Base-by-base conservation (phyloP, 1,140 invertebrate species). In the Drosophila pallidifrons region DNA sequence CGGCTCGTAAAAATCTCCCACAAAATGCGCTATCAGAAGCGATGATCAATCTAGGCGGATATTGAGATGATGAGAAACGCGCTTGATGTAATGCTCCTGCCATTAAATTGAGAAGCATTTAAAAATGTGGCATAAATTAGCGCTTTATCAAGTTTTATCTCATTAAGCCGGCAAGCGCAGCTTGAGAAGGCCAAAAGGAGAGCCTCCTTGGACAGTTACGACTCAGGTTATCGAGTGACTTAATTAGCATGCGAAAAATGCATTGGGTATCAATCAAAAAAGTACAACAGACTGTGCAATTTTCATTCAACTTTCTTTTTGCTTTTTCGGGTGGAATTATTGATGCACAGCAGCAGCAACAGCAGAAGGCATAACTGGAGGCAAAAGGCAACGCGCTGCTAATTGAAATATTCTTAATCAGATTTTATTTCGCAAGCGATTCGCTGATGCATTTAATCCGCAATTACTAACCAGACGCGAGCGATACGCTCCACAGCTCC, bases 321-420 rank as follows among this genome's bases (percentile, higher is more conserved):
- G 20, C n/a, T 57, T 46, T 52, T 66, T n/a, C 46, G 32, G 20
- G n/a, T 25, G 20, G 41, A n/a, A 57, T 13, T 2, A 59, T 41
- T 25, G 20, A 25, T 25, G 20, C 20, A 25, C 20, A 25, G 20
- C 20, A 25, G 20, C 20, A 25, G 16, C 16, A 16, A 16, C 16
- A 16, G 16, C 16, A 16, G 20, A 3, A 25, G 20, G 20, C 5
- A 11, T 16, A 30, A 61, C 45, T 20, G 45, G 4, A 64, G 52
- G 49, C 71, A 38, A 63, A 64, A 65, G 67, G 69, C 75, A 73
- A 55, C 61, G 61, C 60, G 61, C 65, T 59, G 78, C 85, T 89
- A 89, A 89, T 89, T 89, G 86, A 89, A 89, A 89, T 89, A 89
- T 89, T 90, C 86, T 89, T 89, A 89, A 89, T 89, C 86, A 89